Evolutionary conservation across 2,797 vertebrate genomes (phyloP).

Genomic region (Poeciliopsis infans): DNA sequence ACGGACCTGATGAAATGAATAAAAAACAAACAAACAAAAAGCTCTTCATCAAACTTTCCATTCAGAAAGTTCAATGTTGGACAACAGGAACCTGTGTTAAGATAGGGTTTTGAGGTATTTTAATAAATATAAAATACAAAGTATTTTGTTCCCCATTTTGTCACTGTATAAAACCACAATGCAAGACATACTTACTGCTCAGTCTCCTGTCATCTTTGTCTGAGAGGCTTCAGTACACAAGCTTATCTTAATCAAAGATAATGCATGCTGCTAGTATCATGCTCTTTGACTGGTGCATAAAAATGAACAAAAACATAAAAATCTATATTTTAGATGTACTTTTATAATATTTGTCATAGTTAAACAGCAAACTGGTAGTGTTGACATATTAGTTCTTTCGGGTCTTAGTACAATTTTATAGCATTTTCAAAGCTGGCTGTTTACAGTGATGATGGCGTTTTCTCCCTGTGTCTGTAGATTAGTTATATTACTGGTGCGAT

Average conservation of each 20-base stretch:
- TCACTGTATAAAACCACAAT: background rate
- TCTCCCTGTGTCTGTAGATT: constrained; percentile 13
- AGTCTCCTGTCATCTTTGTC: constrained; percentile 25
- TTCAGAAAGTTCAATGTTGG: background rate
- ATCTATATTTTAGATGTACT: too few species aligned
- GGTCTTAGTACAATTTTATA: background rate
- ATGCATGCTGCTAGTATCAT: constrained; percentile 27
- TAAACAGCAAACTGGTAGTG: background rate
- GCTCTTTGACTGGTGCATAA: constrained; percentile 9
- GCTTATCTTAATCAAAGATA: constrained; percentile 54
- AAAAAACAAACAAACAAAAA: background rate
- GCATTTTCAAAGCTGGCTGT: background rate
- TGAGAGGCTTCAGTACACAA: constrained; percentile 47
- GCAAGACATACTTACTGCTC: constrained; percentile 48
- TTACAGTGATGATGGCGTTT: background rate
- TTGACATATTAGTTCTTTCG: constrained; percentile 1
- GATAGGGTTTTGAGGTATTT: background rate
- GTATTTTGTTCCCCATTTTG: background rate
- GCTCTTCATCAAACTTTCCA: background rate
- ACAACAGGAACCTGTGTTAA: background rate
- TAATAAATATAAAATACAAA: background rate
- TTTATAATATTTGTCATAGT: background rate
- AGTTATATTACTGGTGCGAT: background rate
- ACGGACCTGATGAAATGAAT: background rate
- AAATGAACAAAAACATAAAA: constrained; percentile 13